A percentile compares a stretch with the other conserved stretches of the same genome.
These are phyloP conservation scores for Protobothrops flavoviridis DNA, from an alignment of 2,113 vertebrate genomes.

Conservation along the genomic window DNA sequence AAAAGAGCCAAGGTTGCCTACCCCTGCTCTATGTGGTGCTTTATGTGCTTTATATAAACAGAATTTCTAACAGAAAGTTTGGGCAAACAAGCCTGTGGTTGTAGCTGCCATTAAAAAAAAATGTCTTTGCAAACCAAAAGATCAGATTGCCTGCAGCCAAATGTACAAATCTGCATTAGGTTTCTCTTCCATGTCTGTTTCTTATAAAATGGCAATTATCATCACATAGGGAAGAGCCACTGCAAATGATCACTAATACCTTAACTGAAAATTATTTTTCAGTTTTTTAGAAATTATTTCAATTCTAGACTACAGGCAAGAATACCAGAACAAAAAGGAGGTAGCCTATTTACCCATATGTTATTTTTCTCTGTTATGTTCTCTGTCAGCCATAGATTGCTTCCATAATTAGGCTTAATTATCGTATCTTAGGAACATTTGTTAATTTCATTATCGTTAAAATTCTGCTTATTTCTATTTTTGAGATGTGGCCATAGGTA, in stretches of 20 bases:
- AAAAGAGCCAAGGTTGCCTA: too few relatives aligned
- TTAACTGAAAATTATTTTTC: constrained; percentile 54
- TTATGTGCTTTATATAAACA: too few relatives aligned
- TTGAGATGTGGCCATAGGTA: neutral
- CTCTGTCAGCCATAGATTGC: constrained; percentile 21
- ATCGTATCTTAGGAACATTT: constrained; percentile 35
- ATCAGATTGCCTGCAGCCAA: constrained; percentile 59
- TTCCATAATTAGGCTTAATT: constrained; percentile 30
- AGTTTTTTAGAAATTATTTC: constrained; percentile 32
- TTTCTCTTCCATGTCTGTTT: constrained; percentile 51
- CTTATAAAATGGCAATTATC: constrained; percentile 33
- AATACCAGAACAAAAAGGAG: constrained; percentile 12
- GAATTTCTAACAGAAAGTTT: neutral
- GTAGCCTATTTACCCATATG: neutral
- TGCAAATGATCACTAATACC: constrained; percentile 42
- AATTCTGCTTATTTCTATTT: neutral
- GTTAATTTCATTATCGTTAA: neutral
- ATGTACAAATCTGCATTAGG: constrained; percentile 61
- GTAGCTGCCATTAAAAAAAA: constrained; percentile 51
- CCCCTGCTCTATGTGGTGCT: too few relatives aligned
- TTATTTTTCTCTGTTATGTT: constrained; percentile 27
- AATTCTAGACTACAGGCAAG: constrained; percentile 16
- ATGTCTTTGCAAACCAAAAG: constrained; percentile 49
- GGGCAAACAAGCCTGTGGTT: constrained; percentile 64
- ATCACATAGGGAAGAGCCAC: constrained; percentile 29